Conservation (phyloP, 2,113 vertebrate species). For the Indicator maculatus region DNA sequence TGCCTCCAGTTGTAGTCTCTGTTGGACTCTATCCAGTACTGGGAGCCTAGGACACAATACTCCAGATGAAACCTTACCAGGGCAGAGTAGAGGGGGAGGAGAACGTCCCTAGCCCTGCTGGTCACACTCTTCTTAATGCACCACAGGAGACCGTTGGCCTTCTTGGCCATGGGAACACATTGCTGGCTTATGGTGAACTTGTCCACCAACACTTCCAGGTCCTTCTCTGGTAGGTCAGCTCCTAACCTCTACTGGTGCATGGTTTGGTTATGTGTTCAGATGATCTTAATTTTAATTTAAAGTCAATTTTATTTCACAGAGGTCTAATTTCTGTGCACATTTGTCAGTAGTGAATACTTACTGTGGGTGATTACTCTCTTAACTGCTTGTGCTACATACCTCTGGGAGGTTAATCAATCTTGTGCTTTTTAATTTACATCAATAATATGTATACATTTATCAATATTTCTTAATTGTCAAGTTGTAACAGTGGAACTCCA, state of each 20-base stretch:
- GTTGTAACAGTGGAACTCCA: conserved; percentile 70
- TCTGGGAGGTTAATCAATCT: conserved; percentile 75
- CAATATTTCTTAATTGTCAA: conserved; percentile 80
- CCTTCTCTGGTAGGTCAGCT: too few species aligned
- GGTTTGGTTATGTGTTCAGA: conserved; percentile 39
- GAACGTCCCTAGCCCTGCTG: too few species aligned
- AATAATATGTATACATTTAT: conserved; percentile 80
- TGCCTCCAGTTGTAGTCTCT: too few species aligned
- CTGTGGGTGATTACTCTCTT: conserved; percentile 65
- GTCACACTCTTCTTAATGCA: too few species aligned
- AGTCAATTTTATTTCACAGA: conserved; percentile 43
- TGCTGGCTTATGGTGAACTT: too few species aligned
- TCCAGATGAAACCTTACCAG: too few species aligned
- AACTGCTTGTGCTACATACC: conserved; percentile 64
- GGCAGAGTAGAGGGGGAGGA: too few species aligned
- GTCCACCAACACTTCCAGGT: too few species aligned
- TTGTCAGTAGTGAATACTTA: conserved; percentile 55
- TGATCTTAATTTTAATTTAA: conserved; percentile 54
- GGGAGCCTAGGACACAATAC: too few species aligned
- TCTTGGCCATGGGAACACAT: too few species aligned
- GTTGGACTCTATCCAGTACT: too few species aligned
- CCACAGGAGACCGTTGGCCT: too few species aligned
- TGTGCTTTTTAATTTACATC: conserved; percentile 76
- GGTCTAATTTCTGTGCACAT: conserved; percentile 40
- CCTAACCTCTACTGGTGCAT: background rate